Percentiles rank a stretch among this genome's conserved stretches.
Conservation (phyloP, 2,888 invertebrate species). For the Drosophila mayaguana region DNA sequence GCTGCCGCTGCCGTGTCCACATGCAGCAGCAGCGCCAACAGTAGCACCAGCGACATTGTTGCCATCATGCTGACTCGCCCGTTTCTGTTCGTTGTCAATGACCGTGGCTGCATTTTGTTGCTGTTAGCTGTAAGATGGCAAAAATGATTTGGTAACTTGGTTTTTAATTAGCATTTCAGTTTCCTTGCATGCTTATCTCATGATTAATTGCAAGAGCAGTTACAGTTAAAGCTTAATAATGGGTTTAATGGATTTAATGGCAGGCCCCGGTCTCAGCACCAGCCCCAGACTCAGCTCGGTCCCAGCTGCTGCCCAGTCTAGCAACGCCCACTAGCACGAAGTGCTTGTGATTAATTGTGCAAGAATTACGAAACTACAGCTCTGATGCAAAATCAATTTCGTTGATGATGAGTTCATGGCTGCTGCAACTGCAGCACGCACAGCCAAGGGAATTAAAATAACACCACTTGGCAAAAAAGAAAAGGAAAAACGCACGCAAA, state of each 20-base stretch:
- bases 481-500: constrained; percentile 47
- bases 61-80: constrained; percentile 71
- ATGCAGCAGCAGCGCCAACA: constrained; percentile 56
- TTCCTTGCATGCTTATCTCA: constrained; percentile 70
- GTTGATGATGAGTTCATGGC: constrained; percentile 43
- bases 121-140: constrained; percentile 40
- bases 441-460: constrained; percentile 62
- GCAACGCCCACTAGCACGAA: constrained; percentile 72
- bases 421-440: constrained; percentile 56
- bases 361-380: constrained; percentile 49
- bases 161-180: constrained; percentile 76
- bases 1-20: constrained; percentile 79
- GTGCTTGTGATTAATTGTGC: constrained; percentile 69
- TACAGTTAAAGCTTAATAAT: constrained; percentile 76
- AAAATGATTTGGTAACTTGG: constrained; percentile 66
- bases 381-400: constrained; percentile 73
- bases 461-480: constrained; percentile 53
- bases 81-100: constrained; percentile 67
- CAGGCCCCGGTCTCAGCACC: constrained; percentile 17
- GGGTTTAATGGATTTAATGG: constrained; percentile 56
- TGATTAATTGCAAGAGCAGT: constrained; percentile 74
- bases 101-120: constrained; percentile 65
- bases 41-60: constrained; percentile 52
- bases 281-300: constrained; percentile 8
- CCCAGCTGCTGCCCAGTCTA: constrained; percentile 29